Evolutionary conservation across 2,797 vertebrate genomes (phyloP), one percentile per base, ranked within the genome.

Genomic region (Hafferia zeledoni): DNA sequence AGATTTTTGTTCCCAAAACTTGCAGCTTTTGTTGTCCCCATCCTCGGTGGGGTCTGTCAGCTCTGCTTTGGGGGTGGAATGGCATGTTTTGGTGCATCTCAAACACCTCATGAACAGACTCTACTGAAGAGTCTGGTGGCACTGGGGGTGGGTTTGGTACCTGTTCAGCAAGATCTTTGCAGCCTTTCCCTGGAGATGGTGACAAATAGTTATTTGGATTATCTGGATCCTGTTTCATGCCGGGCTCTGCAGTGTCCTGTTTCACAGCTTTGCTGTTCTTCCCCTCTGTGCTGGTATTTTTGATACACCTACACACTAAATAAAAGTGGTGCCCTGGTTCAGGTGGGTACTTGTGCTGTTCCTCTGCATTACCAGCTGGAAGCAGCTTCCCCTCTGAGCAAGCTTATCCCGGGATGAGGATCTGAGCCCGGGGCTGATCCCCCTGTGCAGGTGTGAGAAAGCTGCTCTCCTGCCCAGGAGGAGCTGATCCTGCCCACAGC

Each of bases 1-100:
- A 37, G 18, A 3, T 43, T 50, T 65, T 25, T 8, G 6, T 46
- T 49, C 30, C 16, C 25, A 6, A 31, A 81, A 18, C 37, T 25
- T 74, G 49, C 41, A 43, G 52, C 30, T 68, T 33, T 17, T 64
- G 4, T 74, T 63, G 35, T 65, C n/a, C 43, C 43, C 30, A 6
- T 55, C 8, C 1, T 4, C 0, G 0, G 15, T 15, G 49, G 7
- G 28, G 10, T 82, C 19, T 47, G n/a, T 28, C 5, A 18, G 5
- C 13, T 33, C 19, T 67, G 50, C 22, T 47, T 64, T 2, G 11
- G 24, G 33, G 30, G 2, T 27, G 11, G 53, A 43, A 53, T 1
- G 3, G 49, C 46, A 31, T 35, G 0, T 59, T 57, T 59, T 70
- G 49, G 41, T 67, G 52, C 18, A 20, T 18, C 3, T 10, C 12